These are phyloP conservation scores for Amia ocellicauda DNA, from an alignment of 2,113 vertebrate species.

Conservation along the genomic window DNA sequence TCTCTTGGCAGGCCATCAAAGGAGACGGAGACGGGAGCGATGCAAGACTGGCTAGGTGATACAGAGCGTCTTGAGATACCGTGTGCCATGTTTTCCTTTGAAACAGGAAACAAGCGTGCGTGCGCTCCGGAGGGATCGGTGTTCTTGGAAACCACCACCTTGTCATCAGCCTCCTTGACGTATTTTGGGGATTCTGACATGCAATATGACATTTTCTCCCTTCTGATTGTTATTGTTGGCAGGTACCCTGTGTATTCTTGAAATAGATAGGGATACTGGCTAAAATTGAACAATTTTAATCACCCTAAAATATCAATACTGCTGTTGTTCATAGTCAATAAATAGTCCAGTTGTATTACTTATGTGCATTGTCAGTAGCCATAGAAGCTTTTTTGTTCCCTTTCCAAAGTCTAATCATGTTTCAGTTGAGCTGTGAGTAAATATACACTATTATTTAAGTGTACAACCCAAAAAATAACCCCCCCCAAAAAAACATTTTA, in stretches of 20 bases:
- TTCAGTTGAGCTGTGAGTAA: slow-evolving; percentile 37
- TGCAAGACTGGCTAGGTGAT: slow-evolving; percentile 45
- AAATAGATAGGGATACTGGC: slow-evolving; percentile 39
- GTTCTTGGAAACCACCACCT: slow-evolving; percentile 45
- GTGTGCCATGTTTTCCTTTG: slow-evolving; percentile 39
- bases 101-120: slow-evolving; percentile 44
- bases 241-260: slow-evolving; percentile 16
- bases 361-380: slow-evolving; percentile 22
- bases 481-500: slow-evolving; percentile 17
- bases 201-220: slow-evolving; percentile 41
- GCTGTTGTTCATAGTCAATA: slow-evolving; percentile 40
- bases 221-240: slow-evolving; percentile 41
- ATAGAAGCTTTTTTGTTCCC: slow-evolving; percentile 47
- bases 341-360: slow-evolving; percentile 30
- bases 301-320: slow-evolving; percentile 40
- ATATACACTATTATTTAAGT: slow-evolving; percentile 32
- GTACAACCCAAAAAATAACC: slow-evolving; percentile 23
- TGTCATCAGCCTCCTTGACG: slow-evolving; percentile 43
- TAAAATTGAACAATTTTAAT: slow-evolving; percentile 47
- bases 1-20: slow-evolving; percentile 75
- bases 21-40: slow-evolving; percentile 47
- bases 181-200: slow-evolving; percentile 46
- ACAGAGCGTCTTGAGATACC: slow-evolving; percentile 44
- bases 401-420: slow-evolving; percentile 27
- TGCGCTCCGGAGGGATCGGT: slow-evolving; percentile 42